Evolutionary conservation across 2,113 vertebrate species (phyloP).

Genomic region (Stercorarius parasiticus): DNA sequence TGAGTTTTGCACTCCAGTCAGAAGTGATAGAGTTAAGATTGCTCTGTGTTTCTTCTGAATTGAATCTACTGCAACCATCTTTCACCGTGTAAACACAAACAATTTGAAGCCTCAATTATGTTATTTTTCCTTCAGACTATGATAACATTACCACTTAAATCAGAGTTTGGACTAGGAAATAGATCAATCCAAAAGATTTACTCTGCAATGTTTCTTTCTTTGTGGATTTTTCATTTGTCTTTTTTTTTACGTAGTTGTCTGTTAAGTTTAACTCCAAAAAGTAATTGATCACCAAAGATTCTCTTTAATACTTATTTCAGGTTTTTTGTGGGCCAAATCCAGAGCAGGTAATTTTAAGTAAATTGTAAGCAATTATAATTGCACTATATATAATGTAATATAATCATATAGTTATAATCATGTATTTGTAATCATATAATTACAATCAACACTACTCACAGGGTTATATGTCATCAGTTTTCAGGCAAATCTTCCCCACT

Average conservation of each 20-base stretch:
- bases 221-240: background rate
- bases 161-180: background rate
- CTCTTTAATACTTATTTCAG: background rate
- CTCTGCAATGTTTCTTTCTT: background rate
- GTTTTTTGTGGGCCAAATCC: background rate
- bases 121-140: background rate
- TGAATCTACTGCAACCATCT: background rate
- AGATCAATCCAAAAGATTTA: background rate
- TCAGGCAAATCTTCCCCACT: background rate
- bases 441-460: background rate
- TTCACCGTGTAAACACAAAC: background rate
- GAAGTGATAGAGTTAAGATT: conserved; percentile 64
- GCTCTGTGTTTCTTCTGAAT: background rate
- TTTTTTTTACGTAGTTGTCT: background rate
- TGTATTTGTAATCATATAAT: background rate
- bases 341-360: background rate
- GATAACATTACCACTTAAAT: background rate
- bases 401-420: background rate
- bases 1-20: conserved; percentile 62
- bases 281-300: background rate
- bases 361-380: background rate
- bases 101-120: background rate
- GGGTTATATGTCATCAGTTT: background rate
- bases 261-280: background rate
- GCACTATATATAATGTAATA: background rate